Evolutionary conservation across 2,113 vertebrate genomes (phyloP).

Genomic region (Colinus virginianus): DNA sequence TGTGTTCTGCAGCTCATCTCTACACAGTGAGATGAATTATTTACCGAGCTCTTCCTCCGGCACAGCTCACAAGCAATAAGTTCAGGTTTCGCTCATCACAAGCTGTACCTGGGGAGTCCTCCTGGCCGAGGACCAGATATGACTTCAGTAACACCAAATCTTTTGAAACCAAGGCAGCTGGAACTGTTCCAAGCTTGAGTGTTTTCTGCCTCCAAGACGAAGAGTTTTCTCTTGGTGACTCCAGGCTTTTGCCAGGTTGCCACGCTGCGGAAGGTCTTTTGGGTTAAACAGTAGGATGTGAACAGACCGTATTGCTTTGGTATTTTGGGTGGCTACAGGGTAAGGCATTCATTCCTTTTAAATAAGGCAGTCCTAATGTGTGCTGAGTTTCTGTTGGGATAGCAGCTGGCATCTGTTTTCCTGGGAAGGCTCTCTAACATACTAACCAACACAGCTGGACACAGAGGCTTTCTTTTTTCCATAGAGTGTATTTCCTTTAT

Average conservation of each 20-base stretch:
- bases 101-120: not conserved
- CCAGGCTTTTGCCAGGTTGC: not conserved
- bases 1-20: accelerated
- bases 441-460: not conserved
- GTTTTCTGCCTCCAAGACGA: not conserved
- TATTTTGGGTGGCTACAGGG: not conserved
- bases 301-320: not conserved
- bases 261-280: not conserved
- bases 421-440: not conserved
- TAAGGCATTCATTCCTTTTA: not conserved
- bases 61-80: not conserved
- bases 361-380: not conserved
- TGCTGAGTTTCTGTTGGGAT: not conserved
- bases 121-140: not conserved
- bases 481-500: not conserved
- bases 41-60: accelerated
- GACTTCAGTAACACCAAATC: not conserved
- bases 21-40: not conserved
- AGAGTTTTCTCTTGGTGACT: not conserved
- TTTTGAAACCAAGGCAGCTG: not conserved
- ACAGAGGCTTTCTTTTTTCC: not conserved
- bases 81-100: not conserved
- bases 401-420: not conserved
- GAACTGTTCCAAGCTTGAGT: not conserved
- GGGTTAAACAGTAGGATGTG: not conserved